These are phyloP conservation scores for Helicoverpa armigera DNA, from an alignment of 1,140 invertebrate species.

Conservation along the genomic window DNA sequence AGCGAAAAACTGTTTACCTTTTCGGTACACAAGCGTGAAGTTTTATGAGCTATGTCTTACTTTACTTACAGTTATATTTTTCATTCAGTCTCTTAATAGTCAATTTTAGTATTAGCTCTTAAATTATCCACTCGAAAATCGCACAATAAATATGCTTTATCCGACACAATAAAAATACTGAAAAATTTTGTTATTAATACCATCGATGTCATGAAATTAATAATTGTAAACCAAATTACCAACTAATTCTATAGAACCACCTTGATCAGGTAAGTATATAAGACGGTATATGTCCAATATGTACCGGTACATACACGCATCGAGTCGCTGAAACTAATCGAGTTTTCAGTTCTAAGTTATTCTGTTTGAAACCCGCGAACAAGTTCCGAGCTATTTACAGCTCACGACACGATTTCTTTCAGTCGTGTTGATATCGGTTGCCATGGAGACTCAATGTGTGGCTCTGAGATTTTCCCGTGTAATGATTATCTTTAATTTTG, in stretches of 20 bases:
- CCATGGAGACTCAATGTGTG: neutral
- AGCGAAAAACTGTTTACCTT: no score
- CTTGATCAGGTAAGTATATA: slow-evolving; percentile 6
- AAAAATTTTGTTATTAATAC: no score
- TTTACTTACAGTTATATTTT: no score
- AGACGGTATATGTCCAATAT: slow-evolving; percentile 27
- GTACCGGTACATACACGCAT: slow-evolving; percentile 46
- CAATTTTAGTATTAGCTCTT: no score
- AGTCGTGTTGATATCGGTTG: neutral
- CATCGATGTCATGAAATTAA: no score
- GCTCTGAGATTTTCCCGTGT: neutral
- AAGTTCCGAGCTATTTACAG: slow-evolving; percentile 56
- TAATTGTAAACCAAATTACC: neutral
- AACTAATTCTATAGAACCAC: neutral
- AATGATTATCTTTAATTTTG: no score
- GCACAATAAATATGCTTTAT: no score
- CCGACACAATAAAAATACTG: no score
- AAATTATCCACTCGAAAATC: no score
- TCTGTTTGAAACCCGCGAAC: slow-evolving; percentile 69
- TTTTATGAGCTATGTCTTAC: no score
- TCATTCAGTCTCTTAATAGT: no score
- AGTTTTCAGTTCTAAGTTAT: slow-evolving; percentile 76
- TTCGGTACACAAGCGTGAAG: no score
- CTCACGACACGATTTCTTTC: slow-evolving; percentile 45
- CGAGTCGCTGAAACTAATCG: slow-evolving; percentile 68